Conservation (phyloP, 2,888 invertebrate species). For the Nemapogon koenigi region DNA sequence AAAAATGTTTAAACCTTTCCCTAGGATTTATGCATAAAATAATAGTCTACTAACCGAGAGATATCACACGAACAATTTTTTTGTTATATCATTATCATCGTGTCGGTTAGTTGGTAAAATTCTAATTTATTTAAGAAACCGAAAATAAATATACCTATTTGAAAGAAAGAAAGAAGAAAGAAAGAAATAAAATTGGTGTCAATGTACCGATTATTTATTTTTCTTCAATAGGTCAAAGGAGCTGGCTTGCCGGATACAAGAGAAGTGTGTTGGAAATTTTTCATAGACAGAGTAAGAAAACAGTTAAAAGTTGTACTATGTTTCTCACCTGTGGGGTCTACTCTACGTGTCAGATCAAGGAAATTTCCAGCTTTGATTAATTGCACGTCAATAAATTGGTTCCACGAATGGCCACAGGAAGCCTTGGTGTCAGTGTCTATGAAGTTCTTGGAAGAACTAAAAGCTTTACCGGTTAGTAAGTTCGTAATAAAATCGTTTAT, state of each 20-base stretch:
- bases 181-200: no score
- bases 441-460: slow-evolving; percentile 82
- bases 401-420: slow-evolving; percentile 98
- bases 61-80: no score
- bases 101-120: no score
- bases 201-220: neutral
- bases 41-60: no score
- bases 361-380: slow-evolving; percentile 97
- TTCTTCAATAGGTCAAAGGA: slow-evolving; percentile 69
- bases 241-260: slow-evolving; percentile 90
- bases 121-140: no score
- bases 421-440: slow-evolving; percentile 93
- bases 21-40: no score
- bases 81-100: no score
- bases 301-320: slow-evolving; percentile 93
- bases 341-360: slow-evolving; percentile 87
- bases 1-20: no score
- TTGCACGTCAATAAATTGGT: slow-evolving; percentile 96
- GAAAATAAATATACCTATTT: no score
- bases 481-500: slow-evolving; percentile 12
- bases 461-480: slow-evolving; percentile 74
- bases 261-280: slow-evolving; percentile 98
- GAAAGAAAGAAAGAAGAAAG: no score
- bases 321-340: slow-evolving; percentile 96
- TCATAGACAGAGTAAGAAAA: slow-evolving; percentile 91